Conservation (phyloP, 2,113 vertebrate genomes). For the Macaca nemestrina region DNA sequence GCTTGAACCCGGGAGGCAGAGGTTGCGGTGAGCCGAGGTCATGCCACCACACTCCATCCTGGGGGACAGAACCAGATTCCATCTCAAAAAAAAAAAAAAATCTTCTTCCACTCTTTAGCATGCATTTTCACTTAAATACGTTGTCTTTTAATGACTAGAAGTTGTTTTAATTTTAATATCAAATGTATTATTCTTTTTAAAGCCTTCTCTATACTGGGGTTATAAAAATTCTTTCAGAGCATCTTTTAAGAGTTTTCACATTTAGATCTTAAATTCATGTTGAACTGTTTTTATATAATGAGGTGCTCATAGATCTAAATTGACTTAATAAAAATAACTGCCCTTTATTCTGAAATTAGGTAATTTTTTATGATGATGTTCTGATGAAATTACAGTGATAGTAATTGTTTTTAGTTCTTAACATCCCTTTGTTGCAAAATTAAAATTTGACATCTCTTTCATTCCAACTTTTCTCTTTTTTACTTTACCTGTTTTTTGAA, state of each 20-base stretch:
- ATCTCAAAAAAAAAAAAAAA: no score
- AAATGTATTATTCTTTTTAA: background rate
- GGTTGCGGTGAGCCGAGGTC: no score
- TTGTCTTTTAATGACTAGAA: background rate
- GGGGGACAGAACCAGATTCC: no score
- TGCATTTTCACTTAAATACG: slow-evolving; percentile 53
- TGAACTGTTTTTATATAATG: background rate
- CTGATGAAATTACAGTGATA: slow-evolving; percentile 12
- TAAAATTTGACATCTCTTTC: background rate
- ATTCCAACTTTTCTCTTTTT: background rate
- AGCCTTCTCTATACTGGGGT: background rate
- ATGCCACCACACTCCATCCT: no score
- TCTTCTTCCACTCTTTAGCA: background rate
- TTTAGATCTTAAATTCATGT: slow-evolving; percentile 13
- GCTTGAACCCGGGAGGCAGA: no score
- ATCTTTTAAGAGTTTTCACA: background rate
- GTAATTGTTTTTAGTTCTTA: slow-evolving; percentile 35
- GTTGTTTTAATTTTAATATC: slow-evolving; percentile 34
- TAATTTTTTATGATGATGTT: background rate
- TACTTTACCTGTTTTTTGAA: background rate
- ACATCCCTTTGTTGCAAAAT: slow-evolving; percentile 12
- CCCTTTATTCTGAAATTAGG: background rate
- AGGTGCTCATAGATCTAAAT: background rate
- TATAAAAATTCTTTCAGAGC: background rate
- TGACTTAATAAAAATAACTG: background rate